Conservation (phyloP, 1,140 invertebrate species). For the Medauroidea extradentata region DNA sequence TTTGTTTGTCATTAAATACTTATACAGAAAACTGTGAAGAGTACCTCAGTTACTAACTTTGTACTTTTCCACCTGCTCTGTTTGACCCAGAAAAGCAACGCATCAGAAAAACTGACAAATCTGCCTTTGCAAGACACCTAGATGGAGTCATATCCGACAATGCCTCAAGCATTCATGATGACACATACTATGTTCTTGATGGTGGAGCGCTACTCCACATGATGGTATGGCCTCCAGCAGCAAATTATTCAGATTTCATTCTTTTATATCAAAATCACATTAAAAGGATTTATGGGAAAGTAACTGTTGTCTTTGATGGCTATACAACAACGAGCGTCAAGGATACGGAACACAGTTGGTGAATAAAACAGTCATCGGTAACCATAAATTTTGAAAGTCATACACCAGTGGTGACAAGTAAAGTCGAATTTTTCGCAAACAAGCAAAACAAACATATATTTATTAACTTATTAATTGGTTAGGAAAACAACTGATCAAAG, state of each 20-base stretch:
- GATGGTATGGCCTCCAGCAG: background rate
- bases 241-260: too few relatives aligned
- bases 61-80: background rate
- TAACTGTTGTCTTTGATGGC: too few relatives aligned
- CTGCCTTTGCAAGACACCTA: background rate
- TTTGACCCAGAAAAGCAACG: background rate
- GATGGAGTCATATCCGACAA: background rate
- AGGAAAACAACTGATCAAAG: background rate
- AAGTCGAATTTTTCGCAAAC: conserved; percentile 5
- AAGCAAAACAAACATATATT: conserved; percentile 6
- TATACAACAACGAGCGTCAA: too few relatives aligned
- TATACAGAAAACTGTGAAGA: background rate
- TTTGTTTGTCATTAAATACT: background rate
- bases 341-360: too few relatives aligned
- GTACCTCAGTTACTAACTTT: background rate
- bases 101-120: conserved; percentile 9
- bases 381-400: too few relatives aligned
- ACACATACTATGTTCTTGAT: conserved; percentile 1
- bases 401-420: too few relatives aligned
- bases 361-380: too few relatives aligned
- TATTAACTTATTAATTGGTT: conserved; percentile 1
- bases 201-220: background rate
- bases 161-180: background rate
- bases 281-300: too few relatives aligned
- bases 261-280: too few relatives aligned